phyloP scores from a whole-genome alignment of 2,797 vertebrate species.

The Tangara arthus region DNA sequence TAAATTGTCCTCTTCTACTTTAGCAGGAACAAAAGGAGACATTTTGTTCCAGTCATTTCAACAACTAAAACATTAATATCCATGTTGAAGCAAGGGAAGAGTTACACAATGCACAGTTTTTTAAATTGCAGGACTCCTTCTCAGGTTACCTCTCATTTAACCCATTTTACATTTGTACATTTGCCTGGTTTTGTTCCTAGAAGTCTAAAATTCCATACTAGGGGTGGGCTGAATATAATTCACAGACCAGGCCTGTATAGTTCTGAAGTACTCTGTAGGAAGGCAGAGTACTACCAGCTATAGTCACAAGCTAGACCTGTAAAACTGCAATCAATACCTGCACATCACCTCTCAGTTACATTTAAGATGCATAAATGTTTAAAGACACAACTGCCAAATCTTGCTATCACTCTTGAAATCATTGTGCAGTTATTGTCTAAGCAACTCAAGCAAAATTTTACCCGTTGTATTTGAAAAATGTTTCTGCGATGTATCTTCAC shows the following conservation, averaged over 20 bases:
- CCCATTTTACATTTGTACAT: not conserved
- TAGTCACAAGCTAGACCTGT: not conserved
- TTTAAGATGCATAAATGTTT: not conserved
- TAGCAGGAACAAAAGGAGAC: not conserved
- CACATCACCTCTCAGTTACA: not conserved
- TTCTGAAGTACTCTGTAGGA: not conserved
- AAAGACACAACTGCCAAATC: not conserved
- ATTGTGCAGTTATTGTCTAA: not conserved
- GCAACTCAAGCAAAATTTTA: not conserved
- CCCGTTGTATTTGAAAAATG: not conserved
- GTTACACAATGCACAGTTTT: not conserved
- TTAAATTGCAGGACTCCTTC: not conserved
- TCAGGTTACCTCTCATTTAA: not conserved
- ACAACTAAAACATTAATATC: not conserved
- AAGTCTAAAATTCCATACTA: not conserved
- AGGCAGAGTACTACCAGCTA: not conserved
- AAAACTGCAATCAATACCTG: not conserved
- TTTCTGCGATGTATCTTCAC: not conserved
- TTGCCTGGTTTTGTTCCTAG: not conserved
- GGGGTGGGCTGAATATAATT: not conserved
- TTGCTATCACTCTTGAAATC: not conserved
- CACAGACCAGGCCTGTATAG: fast-evolving
- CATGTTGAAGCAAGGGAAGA: not conserved
- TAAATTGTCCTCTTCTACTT: not conserved
- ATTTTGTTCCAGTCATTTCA: not conserved